Conservation (phyloP, 2,113 vertebrate genomes). For the Emydura subglobosa region DNA sequence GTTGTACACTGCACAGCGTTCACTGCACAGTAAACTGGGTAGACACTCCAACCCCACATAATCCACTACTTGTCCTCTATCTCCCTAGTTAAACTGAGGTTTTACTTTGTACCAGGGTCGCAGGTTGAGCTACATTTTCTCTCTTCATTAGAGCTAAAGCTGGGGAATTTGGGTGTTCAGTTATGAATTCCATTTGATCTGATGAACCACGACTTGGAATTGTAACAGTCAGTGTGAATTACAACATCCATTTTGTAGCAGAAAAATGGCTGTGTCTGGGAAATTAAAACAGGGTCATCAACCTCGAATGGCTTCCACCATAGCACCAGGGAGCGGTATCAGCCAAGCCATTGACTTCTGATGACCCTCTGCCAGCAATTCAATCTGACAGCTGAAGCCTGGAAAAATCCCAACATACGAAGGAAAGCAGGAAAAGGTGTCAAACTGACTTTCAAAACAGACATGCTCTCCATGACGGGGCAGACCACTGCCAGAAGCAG, state of each 20-base stretch:
- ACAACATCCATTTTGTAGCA: neutral
- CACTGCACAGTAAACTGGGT: too few relatives aligned
- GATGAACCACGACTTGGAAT: neutral
- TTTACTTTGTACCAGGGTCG: too few relatives aligned
- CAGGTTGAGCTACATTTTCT: too few relatives aligned
- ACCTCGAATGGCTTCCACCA: neutral
- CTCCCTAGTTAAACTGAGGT: too few relatives aligned
- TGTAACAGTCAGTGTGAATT: neutral
- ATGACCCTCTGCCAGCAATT: neutral
- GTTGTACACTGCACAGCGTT: too few relatives aligned
- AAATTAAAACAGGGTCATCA: neutral
- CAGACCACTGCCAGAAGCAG: neutral
- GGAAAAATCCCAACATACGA: neutral
- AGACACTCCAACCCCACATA: too few relatives aligned
- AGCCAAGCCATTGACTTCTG: neutral
- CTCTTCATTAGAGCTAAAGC: too few relatives aligned
- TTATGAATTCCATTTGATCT: too few relatives aligned
- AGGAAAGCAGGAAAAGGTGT: neutral
- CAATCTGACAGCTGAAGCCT: neutral
- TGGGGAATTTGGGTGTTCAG: neutral
- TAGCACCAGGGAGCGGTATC: neutral
- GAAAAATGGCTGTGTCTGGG: neutral
- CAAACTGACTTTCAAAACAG: neutral
- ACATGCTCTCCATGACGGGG: neutral
- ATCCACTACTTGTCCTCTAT: too few relatives aligned